These are phyloP conservation scores for Tringa solitaria DNA, from an alignment of 2,113 vertebrate genomes.

Conservation along the genomic window DNA sequence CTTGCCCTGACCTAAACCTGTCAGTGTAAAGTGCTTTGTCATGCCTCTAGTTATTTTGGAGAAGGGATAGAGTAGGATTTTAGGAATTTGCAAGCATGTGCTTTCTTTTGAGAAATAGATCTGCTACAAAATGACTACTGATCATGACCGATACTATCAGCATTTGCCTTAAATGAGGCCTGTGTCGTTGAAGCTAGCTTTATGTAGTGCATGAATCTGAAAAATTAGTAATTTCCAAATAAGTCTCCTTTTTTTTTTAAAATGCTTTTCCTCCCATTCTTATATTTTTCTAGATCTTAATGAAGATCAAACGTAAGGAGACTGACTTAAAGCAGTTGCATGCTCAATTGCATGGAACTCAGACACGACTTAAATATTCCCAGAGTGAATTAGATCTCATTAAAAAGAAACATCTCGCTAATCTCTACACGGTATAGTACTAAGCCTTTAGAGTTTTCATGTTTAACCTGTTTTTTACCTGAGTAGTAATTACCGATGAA, in stretches of 20 bases:
- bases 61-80: background rate
- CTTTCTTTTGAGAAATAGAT: background rate
- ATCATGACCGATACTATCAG: background rate
- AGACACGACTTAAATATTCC: conserved; percentile 90
- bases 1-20: background rate
- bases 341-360: conserved; percentile 79
- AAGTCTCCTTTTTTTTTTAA: background rate
- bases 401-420: conserved; percentile 80
- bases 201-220: background rate
- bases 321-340: conserved; percentile 84
- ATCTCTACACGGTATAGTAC: conserved; percentile 74
- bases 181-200: background rate
- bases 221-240: background rate
- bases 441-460: background rate
- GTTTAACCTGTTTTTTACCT: background rate
- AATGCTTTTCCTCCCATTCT: background rate
- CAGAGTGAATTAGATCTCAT: conserved; percentile 83
- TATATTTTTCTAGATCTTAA: conserved; percentile 74
- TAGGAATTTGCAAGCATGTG: accelerated
- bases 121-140: accelerated
- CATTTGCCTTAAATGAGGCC: background rate
- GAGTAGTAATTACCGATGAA: background rate
- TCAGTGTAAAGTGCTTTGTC: background rate
- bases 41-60: background rate
- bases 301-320: conserved; percentile 86